A percentile compares a stretch with the other conserved stretches of the same genome.
phyloP scores from a whole-genome alignment of 1,140 invertebrate species.

The Lethrus apterus region DNA sequence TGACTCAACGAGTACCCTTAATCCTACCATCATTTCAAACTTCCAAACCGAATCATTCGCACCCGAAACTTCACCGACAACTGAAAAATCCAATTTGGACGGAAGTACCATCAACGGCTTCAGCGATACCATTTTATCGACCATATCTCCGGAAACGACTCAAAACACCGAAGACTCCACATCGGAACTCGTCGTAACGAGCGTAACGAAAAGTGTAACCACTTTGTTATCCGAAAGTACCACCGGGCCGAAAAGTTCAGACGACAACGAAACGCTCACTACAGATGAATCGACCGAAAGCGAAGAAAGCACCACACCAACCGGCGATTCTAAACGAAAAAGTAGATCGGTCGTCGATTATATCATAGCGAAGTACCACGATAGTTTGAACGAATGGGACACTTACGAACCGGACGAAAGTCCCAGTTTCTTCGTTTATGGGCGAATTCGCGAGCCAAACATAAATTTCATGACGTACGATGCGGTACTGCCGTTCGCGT shows the following conservation, averaged over 20 bases:
- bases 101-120: too few species aligned
- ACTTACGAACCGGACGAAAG: slow-evolving; percentile 4
- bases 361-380: slow-evolving; percentile 22
- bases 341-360: slow-evolving; percentile 31
- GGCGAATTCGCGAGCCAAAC: slow-evolving; percentile 30
- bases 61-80: neutral
- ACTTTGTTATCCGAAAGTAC: neutral
- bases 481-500: slow-evolving; percentile 65
- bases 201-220: neutral
- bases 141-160: too few species aligned
- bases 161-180: too few species aligned
- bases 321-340: slow-evolving; percentile 18
- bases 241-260: neutral
- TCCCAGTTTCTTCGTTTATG: slow-evolving; percentile 33
- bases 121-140: too few species aligned
- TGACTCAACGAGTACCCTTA: neutral
- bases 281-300: slow-evolving; percentile 34
- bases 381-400: neutral
- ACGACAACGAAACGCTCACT: slow-evolving; percentile 30
- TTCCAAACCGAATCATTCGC: too few species aligned
- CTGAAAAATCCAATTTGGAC: neutral
- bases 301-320: too few species aligned
- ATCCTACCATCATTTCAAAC: too few species aligned
- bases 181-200: too few species aligned
- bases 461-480: slow-evolving; percentile 59